These are phyloP conservation scores for Scolopax rusticola DNA, from an alignment of 2,797 vertebrate species.

Conservation along the genomic window DNA sequence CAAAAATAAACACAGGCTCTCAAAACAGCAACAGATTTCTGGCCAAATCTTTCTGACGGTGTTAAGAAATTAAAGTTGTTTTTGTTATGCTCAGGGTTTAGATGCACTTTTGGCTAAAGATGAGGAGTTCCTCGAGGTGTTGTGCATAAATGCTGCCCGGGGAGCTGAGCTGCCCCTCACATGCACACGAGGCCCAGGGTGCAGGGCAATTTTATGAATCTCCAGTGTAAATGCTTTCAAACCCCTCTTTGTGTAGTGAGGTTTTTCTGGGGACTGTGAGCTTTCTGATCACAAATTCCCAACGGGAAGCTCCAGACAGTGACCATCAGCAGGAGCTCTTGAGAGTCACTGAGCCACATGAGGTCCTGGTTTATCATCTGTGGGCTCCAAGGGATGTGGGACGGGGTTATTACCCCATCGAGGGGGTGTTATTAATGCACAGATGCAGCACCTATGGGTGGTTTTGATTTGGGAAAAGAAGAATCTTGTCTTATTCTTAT, in stretches of 20 bases:
- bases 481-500: neutral
- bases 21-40: constrained; percentile 8
- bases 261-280: neutral
- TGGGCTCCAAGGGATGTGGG: neutral
- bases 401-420: neutral
- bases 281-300: neutral
- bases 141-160: neutral
- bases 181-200: neutral
- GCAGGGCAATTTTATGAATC: neutral
- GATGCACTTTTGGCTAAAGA: constrained; percentile 12
- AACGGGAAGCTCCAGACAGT: neutral
- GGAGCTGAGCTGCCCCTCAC: neutral
- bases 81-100: constrained; percentile 31
- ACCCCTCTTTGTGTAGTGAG: neutral
- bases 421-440: neutral
- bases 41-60: neutral
- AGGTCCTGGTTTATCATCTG: neutral
- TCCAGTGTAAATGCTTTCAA: constrained; percentile 10
- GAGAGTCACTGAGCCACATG: neutral
- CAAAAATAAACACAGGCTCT: constrained; percentile 39
- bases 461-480: neutral
- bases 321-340: neutral
- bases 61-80: constrained; percentile 30
- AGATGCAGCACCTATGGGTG: neutral
- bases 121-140: neutral